These are phyloP conservation scores for Rostratula benghalensis DNA, from an alignment of 2,113 vertebrate species.

Conservation along the genomic window DNA sequence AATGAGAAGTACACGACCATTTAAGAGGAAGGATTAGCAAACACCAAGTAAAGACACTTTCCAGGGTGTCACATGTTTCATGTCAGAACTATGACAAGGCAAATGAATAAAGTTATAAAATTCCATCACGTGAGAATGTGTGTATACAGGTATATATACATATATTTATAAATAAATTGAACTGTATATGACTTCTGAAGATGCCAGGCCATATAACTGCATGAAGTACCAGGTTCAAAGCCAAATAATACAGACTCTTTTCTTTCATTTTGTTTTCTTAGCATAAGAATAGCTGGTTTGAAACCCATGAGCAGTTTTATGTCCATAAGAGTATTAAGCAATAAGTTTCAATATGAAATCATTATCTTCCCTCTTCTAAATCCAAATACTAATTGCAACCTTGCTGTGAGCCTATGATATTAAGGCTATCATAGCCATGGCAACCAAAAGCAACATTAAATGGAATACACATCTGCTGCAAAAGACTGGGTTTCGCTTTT, in stretches of 20 bases:
- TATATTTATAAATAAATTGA: neutral
- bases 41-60: neutral
- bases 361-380: constrained; percentile 76
- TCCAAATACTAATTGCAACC: constrained; percentile 81
- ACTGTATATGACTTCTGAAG: neutral
- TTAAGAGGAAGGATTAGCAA: neutral
- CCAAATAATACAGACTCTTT: constrained; percentile 15
- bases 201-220: neutral
- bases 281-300: constrained; percentile 50
- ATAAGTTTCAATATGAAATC: constrained; percentile 75
- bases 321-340: constrained; percentile 67
- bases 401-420: constrained; percentile 74
- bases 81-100: neutral
- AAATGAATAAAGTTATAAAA: neutral
- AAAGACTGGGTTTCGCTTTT: neutral
- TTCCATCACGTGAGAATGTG: neutral
- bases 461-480: constrained; percentile 15
- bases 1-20: neutral
- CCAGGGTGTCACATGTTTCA: neutral
- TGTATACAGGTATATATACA: accelerated
- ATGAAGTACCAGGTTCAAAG: constrained; percentile 6
- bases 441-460: constrained; percentile 70
- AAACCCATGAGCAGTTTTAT: constrained; percentile 61
- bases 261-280: neutral
- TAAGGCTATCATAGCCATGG: constrained; percentile 75